phyloP scores from a whole-genome alignment of 1,140 invertebrate genomes.

The Aplysia californica region DNA sequence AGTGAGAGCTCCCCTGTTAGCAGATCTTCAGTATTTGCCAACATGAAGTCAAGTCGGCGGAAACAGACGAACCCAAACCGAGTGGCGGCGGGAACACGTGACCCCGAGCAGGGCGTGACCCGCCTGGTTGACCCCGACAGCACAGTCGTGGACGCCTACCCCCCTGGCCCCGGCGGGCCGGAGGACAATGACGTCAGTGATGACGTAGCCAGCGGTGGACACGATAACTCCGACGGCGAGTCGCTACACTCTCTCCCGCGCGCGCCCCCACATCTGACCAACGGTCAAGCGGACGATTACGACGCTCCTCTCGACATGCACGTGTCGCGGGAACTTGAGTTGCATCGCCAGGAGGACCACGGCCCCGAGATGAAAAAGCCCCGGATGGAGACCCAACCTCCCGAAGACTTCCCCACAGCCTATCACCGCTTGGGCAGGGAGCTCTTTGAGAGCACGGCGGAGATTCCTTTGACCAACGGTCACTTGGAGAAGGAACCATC shows the following conservation, averaged over 20 bases:
- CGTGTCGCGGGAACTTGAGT: conserved; percentile 7
- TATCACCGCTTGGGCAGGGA: conserved; percentile 64
- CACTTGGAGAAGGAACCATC: conserved; percentile 89
- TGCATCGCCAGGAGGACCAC: conserved; percentile 25
- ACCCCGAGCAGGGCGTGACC: conserved; percentile 31
- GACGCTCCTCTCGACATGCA: conserved; percentile 38
- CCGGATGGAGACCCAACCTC: conserved; percentile 15
- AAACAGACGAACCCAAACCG: conserved; percentile 66
- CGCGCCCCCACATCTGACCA: neutral
- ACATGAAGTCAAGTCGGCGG: conserved; percentile 63
- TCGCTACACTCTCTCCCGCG: neutral
- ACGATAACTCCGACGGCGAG: conserved; percentile 2
- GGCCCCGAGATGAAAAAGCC: conserved; percentile 27
- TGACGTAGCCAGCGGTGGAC: conserved; percentile 21
- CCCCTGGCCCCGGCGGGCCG: neutral
- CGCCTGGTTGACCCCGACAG: neutral
- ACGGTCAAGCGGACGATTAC: conserved; percentile 31
- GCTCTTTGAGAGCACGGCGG: conserved; percentile 49
- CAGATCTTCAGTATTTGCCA: too few species aligned
- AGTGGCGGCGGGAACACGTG: conserved; percentile 46
- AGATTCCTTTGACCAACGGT: conserved; percentile 82
- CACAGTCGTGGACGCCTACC: neutral
- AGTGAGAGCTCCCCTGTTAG: too few species aligned
- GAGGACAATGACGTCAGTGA: neutral
- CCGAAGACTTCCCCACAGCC: conserved; percentile 58